Evolutionary conservation across 2,888 invertebrate genomes (phyloP).

Genomic region (Drosophila longiperda): DNA sequence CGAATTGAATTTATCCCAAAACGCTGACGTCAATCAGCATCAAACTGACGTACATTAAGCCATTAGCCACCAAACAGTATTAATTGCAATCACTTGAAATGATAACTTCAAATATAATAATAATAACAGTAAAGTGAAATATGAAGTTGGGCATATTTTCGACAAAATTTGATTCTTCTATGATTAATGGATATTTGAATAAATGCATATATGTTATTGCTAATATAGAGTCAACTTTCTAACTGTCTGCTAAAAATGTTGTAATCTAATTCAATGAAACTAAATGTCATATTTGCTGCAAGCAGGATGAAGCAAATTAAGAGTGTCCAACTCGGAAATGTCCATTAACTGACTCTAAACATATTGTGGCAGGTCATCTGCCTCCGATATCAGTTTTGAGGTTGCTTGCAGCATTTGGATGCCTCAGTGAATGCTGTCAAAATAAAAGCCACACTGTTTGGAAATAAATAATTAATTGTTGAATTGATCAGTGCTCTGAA

Average conservation of each 20-base stretch:
- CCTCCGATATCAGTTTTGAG: background rate
- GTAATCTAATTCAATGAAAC: background rate
- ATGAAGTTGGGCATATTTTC: too few species aligned
- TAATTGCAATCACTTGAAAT: background rate
- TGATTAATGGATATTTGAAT: background rate
- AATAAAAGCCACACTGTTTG: background rate
- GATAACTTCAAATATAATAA: too few species aligned
- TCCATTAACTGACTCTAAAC: background rate
- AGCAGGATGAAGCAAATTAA: background rate
- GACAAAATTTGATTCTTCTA: background rate
- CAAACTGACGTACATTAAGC: background rate
- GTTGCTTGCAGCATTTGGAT: background rate
- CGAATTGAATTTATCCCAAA: background rate
- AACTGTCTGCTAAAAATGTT: background rate
- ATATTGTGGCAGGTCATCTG: background rate
- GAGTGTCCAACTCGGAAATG: background rate
- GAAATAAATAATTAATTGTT: slow-evolving; percentile 8
- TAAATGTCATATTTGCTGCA: background rate
- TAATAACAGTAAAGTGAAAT: background rate
- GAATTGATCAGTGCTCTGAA: slow-evolving; percentile 17
- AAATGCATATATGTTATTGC: background rate
- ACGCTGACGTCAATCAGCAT: background rate
- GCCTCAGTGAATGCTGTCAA: background rate
- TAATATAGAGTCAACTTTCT: background rate
- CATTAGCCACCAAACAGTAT: background rate